Conservation (phyloP, 2,113 vertebrate species). For the Megalops atlanticus region DNA sequence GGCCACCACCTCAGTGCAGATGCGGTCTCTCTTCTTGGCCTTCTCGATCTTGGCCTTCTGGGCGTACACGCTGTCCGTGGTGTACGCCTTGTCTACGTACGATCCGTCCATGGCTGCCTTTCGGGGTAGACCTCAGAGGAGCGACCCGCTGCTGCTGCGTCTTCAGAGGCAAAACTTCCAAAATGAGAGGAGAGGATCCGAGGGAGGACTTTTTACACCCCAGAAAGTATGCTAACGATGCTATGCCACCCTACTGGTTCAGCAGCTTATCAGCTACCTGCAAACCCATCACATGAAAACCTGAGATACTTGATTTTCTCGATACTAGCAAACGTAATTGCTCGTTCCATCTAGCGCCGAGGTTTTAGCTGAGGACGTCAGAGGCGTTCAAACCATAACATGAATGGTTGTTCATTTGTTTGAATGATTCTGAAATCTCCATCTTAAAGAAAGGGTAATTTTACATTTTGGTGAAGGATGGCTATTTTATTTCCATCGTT, state of each 20-base stretch:
- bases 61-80: slow-evolving; percentile 54
- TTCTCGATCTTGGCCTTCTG: slow-evolving; percentile 63
- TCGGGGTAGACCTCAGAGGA: background rate
- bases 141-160: background rate
- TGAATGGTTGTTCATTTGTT: background rate
- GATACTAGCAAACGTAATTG: slow-evolving; percentile 16
- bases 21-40: slow-evolving; percentile 47
- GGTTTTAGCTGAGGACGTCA: background rate
- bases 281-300: slow-evolving; percentile 36
- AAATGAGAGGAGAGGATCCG: slow-evolving; percentile 44
- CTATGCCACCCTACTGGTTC: slow-evolving; percentile 66
- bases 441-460: too few relatives aligned
- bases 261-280: slow-evolving; percentile 42
- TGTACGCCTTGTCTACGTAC: slow-evolving; percentile 46
- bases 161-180: slow-evolving; percentile 12
- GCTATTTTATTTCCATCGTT: too few relatives aligned
- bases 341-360: background rate
- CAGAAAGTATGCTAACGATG: slow-evolving; percentile 59
- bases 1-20: slow-evolving; percentile 75
- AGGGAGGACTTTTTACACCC: slow-evolving; percentile 56
- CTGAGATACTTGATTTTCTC: slow-evolving; percentile 39
- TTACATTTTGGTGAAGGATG: too few relatives aligned
- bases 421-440: too few relatives aligned
- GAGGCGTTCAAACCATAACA: background rate
- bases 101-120: slow-evolving; percentile 34